A percentile compares a stretch with the other conserved stretches of the same genome.
These are phyloP conservation scores for Pinctada fucata DNA, from an alignment of 2,888 invertebrate genomes.

Conservation along the genomic window DNA sequence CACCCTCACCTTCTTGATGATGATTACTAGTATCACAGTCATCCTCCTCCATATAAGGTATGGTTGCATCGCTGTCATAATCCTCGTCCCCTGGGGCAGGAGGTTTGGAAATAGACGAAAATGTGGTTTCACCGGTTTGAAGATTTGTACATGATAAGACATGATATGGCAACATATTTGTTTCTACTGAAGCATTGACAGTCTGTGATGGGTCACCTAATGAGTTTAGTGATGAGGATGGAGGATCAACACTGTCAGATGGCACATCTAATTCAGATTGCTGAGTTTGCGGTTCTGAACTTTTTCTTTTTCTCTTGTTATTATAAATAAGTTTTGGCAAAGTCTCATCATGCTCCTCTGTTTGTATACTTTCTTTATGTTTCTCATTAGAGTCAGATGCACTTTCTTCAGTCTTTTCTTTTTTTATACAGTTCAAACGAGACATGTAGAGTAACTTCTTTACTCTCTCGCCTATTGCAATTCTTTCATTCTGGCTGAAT, in stretches of 20 bases:
- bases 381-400: background rate
- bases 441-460: background rate
- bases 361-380: background rate
- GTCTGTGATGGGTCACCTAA: background rate
- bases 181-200: background rate
- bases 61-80: background rate
- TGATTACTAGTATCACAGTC: background rate
- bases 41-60: background rate
- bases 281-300: background rate
- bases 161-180: too few relatives aligned
- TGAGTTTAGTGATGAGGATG: background rate
- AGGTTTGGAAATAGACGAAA: background rate
- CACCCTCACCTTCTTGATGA: background rate
- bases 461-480: background rate
- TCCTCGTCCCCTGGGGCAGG: background rate
- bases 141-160: background rate
- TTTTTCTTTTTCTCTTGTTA: background rate
- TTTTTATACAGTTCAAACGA: background rate
- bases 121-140: background rate
- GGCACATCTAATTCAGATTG: background rate
- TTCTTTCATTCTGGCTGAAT: background rate
- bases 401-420: background rate
- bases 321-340: background rate
- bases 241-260: background rate
- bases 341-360: background rate